A percentile compares a stretch with the other conserved stretches of the same genome.
Conservation (phyloP, 2,113 vertebrate species). For the Eulemur rufifrons region DNA sequence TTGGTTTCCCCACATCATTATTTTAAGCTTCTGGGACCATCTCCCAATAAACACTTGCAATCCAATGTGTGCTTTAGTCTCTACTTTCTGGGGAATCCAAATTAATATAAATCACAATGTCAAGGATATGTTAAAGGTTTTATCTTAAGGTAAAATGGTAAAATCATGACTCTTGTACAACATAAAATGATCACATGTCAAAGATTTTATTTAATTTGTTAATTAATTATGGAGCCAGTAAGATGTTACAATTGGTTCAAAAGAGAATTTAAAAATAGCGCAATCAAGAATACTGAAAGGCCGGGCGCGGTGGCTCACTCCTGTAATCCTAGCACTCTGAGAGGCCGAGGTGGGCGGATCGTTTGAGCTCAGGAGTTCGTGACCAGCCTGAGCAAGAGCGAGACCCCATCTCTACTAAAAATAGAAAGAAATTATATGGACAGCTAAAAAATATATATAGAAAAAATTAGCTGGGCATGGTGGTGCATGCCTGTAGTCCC, state of each 20-base stretch:
- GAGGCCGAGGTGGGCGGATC: too few relatives aligned
- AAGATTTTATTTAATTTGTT: slow-evolving; percentile 38
- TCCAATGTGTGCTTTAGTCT: neutral
- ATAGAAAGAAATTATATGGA: too few relatives aligned
- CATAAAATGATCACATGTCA: slow-evolving; percentile 1
- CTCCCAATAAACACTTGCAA: neutral
- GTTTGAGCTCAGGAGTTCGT: too few relatives aligned
- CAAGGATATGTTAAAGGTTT: neutral
- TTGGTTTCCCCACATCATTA: neutral
- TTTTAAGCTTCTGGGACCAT: neutral
- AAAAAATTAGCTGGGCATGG: too few relatives aligned
- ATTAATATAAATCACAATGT: neutral
- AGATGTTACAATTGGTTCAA: slow-evolving; percentile 18
- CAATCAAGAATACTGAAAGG: neutral
- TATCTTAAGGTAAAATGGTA: neutral
- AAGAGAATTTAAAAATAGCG: slow-evolving; percentile 19
- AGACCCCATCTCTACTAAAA: too few relatives aligned
- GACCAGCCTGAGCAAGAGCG: too few relatives aligned
- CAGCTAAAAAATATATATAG: too few relatives aligned
- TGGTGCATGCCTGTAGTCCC: too few relatives aligned
- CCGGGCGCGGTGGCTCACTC: too few relatives aligned
- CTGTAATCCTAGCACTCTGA: too few relatives aligned
- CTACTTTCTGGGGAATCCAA: neutral
- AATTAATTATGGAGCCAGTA: slow-evolving; percentile 12
- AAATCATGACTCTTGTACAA: neutral